These are phyloP conservation scores for Machaerirhynchus nigripectus DNA, from an alignment of 2,113 vertebrate genomes.

Conservation along the genomic window DNA sequence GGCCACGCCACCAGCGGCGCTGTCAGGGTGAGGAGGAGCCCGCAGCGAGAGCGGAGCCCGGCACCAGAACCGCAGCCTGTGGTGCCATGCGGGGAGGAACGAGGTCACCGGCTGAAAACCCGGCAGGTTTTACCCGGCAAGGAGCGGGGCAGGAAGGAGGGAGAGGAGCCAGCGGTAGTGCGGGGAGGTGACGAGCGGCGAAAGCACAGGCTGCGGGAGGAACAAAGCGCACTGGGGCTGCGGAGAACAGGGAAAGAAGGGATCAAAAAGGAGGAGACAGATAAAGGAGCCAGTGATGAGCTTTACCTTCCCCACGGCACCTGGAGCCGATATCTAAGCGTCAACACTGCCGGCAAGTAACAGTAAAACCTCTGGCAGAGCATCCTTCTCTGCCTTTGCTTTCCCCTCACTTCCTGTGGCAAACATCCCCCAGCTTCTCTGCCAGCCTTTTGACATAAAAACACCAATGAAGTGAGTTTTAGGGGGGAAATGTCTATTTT, in stretches of 20 bases:
- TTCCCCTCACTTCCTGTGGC: background rate
- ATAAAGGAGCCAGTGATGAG: background rate
- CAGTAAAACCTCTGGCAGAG: background rate
- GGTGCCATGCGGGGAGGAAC: background rate
- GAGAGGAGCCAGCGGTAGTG: rapidly evolving
- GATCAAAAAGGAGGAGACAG: background rate
- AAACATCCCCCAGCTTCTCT: background rate
- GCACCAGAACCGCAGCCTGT: background rate
- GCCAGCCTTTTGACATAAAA: background rate
- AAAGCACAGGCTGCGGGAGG: background rate
- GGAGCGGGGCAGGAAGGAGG: background rate
- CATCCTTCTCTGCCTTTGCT: background rate
- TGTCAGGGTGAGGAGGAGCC: background rate
- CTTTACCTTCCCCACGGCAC: background rate
- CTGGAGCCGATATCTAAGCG: background rate
- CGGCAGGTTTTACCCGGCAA: background rate
- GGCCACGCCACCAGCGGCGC: background rate
- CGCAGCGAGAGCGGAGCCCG: background rate
- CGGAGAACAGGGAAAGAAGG: background rate
- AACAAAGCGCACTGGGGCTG: background rate
- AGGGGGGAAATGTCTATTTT: background rate
- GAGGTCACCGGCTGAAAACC: background rate
- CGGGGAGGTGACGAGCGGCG: background rate
- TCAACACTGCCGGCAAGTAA: background rate
- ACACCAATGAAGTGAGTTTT: background rate